Conservation (phyloP, 2,113 vertebrate genomes). For the Cinclus cinclus region DNA sequence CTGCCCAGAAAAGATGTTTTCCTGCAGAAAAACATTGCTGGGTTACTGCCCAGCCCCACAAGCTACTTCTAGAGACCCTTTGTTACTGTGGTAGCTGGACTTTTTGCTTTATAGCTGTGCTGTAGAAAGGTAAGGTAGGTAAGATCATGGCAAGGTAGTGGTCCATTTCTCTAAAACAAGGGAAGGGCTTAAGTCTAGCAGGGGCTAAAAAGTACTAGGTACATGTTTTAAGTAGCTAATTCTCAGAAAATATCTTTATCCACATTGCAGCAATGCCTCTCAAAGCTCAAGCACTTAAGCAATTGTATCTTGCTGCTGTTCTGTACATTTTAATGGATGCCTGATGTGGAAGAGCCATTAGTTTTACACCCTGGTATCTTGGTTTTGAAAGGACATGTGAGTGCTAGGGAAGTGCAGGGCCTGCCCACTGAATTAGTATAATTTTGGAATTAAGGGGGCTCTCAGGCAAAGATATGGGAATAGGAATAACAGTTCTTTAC, state of each 20-base stretch:
- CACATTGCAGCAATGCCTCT: not conserved
- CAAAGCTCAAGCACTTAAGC: not conserved
- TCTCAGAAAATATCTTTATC: not conserved
- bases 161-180: not conserved
- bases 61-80: not conserved
- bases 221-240: not conserved
- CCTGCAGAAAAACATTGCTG: fast-evolving
- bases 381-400: too few species aligned
- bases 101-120: fast-evolving
- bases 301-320: not conserved
- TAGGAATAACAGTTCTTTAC: too few species aligned
- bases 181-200: not conserved
- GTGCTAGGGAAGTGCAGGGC: too few species aligned
- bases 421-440: too few species aligned
- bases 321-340: not conserved
- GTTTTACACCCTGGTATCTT: not conserved
- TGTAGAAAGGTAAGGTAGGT: not conserved
- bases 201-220: not conserved
- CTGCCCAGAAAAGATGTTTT: fast-evolving
- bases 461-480: too few species aligned
- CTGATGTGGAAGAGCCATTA: not conserved
- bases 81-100: fast-evolving
- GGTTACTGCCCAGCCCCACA: fast-evolving
- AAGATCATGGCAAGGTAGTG: fast-evolving
- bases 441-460: too few species aligned